Conservation (phyloP, 1,140 invertebrate species). For the Heterodera schachtii region DNA sequence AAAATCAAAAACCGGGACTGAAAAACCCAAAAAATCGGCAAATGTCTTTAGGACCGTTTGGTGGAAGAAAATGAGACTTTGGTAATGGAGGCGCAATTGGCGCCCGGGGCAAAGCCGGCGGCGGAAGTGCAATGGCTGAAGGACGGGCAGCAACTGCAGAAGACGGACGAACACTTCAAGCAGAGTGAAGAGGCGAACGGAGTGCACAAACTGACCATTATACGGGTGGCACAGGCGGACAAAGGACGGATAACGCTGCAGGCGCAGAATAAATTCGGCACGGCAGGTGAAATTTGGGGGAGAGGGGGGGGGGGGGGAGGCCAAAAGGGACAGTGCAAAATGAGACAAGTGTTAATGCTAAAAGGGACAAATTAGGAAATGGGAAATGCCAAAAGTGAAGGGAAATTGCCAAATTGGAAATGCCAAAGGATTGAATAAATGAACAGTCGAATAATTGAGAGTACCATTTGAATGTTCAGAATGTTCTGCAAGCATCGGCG, state of each 20-base stretch:
- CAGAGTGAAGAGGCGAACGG: conserved; percentile 71
- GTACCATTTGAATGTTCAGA: conserved; percentile 32
- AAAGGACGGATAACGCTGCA: conserved; percentile 62
- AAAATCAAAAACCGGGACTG: too few species aligned
- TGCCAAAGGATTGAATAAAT: too few species aligned
- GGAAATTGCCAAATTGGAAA: too few species aligned
- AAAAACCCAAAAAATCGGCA: not conserved
- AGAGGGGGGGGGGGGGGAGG: too few species aligned
- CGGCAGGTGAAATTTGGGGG: conserved; percentile 31
- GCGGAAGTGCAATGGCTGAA: conserved; percentile 70
- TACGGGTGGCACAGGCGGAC: conserved; percentile 46
- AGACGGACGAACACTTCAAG: conserved; percentile 54
- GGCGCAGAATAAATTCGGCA: conserved; percentile 59
- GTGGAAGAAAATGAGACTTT: conserved; percentile 75
- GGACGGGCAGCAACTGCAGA: conserved; percentile 53
- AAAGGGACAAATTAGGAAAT: too few species aligned
- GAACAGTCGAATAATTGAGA: too few species aligned
- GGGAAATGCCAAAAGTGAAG: too few species aligned
- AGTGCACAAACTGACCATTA: conserved; percentile 45
- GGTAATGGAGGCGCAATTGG: conserved; percentile 77
- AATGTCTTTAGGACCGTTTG: conserved; percentile 41
- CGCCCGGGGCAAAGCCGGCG: conserved; percentile 80
- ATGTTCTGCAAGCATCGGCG: conserved; percentile 52
- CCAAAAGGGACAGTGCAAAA: not conserved
- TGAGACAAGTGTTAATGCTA: not conserved